phyloP scores from a whole-genome alignment of 2,888 invertebrate species.

The Lapara coniferarum region DNA sequence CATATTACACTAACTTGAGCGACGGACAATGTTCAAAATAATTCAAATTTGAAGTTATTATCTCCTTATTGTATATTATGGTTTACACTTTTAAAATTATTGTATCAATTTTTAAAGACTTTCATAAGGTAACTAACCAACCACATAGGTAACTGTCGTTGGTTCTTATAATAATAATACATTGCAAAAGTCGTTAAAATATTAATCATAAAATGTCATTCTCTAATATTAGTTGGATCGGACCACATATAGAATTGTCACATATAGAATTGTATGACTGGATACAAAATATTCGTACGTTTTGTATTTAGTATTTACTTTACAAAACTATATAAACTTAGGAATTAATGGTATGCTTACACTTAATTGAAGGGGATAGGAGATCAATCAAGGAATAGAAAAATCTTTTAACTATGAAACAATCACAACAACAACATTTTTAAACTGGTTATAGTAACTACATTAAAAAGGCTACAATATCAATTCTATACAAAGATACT shows the following conservation, averaged over 20 bases:
- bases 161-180: too few species aligned
- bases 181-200: background rate
- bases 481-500: conserved; percentile 38
- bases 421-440: conserved; percentile 52
- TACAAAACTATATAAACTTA: conserved; percentile 32
- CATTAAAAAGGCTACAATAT: conserved; percentile 43
- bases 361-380: conserved; percentile 60
- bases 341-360: conserved; percentile 36
- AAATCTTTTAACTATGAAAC: conserved; percentile 48
- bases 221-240: background rate
- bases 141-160: too few species aligned
- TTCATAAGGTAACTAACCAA: too few species aligned
- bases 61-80: too few species aligned
- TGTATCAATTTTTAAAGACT: too few species aligned
- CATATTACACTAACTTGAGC: too few species aligned
- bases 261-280: background rate
- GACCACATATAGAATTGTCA: background rate
- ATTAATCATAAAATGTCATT: background rate
- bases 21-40: too few species aligned
- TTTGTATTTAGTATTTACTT: conserved; percentile 31
- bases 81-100: too few species aligned
- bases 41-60: too few species aligned
- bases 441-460: conserved; percentile 57
- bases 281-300: conserved; percentile 30
- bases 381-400: conserved; percentile 76